These are phyloP conservation scores for Mirza zaza DNA, from an alignment of 2,113 vertebrate species.

Conservation along the genomic window DNA sequence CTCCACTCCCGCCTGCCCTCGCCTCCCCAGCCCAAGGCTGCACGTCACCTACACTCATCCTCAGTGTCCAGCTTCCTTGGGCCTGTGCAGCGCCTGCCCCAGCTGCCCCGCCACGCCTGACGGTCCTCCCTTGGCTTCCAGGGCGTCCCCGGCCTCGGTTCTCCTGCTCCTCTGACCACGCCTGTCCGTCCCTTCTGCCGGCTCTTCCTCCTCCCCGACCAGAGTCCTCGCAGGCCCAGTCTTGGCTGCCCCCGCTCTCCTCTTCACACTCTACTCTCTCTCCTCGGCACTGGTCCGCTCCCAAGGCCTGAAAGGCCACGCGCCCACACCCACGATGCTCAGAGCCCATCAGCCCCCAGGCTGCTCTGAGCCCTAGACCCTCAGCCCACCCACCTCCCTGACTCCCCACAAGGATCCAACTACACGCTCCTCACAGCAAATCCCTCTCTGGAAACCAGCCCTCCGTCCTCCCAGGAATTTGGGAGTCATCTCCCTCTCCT, in stretches of 20 bases:
- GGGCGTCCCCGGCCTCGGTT: neutral
- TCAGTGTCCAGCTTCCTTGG: neutral
- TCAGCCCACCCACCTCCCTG: neutral
- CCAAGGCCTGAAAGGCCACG: neutral
- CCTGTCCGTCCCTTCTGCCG: neutral
- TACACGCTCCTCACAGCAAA: neutral
- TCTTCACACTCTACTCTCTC: no score
- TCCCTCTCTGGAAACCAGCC: neutral
- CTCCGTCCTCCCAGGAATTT: neutral
- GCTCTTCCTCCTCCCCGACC: neutral
- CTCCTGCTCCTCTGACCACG: neutral
- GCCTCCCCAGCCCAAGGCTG: neutral
- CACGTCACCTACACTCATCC: fast-evolving
- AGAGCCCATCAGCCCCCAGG: no score
- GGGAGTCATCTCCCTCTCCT: neutral
- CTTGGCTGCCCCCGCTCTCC: fast-evolving
- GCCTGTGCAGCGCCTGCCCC: neutral
- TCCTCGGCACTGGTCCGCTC: neutral
- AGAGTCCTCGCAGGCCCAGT: neutral
- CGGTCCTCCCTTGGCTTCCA: neutral
- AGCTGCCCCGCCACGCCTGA: neutral
- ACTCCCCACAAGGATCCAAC: neutral
- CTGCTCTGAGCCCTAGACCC: neutral
- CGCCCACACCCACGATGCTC: neutral
- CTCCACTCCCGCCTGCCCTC: neutral